Evolutionary conservation across 2,113 vertebrate species (phyloP), one percentile per base, ranked within the genome.

Genomic region (Bothrops jararaca): DNA sequence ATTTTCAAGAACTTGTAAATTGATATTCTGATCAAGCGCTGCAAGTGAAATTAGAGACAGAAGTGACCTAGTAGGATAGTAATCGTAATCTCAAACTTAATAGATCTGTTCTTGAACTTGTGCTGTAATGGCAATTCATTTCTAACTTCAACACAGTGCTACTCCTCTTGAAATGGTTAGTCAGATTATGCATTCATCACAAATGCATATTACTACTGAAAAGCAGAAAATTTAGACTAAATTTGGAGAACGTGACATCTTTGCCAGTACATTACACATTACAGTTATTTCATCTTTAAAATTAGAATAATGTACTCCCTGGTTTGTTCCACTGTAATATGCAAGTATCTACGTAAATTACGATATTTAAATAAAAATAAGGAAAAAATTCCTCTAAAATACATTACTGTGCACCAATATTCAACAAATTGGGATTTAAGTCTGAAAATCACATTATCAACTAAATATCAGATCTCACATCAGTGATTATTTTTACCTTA

Each of bases 401-500:
- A 86, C 92, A 23, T 92, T 95, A 93, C 0, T 90, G 92, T 24
- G 23, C 34, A 89, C 15, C 39, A 58, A 85, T 42, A 85, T 9
- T 57, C 88, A 24, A 24, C 87, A 89, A 52, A 39, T 95, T 95
- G 95, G 94, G 95, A 96, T 95, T 89, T 53, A 94, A 92, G 26
- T 89, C 91, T 93, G 92, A 96, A 93, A 5, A 94, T 88, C 92
- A 90, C 60, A 50, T 93, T 95, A 95, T 94, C 96, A 95, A 93
- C 48, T 42, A 92, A 94, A 95, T 96, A 94, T 94, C 64, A 91
- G 92, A 80, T 95, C 93, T 96, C 91, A 95, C 95, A 96, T 95
- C 29, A 58, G 64, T 7, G 0, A 96, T 94, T 95, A 93, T 94
- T 93, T 95, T 89, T 89, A 97, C 95, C 93, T 93, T 95, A 93